Conservation (phyloP, 2,113 vertebrate genomes). For the Shinisaurus crocodilurus region DNA sequence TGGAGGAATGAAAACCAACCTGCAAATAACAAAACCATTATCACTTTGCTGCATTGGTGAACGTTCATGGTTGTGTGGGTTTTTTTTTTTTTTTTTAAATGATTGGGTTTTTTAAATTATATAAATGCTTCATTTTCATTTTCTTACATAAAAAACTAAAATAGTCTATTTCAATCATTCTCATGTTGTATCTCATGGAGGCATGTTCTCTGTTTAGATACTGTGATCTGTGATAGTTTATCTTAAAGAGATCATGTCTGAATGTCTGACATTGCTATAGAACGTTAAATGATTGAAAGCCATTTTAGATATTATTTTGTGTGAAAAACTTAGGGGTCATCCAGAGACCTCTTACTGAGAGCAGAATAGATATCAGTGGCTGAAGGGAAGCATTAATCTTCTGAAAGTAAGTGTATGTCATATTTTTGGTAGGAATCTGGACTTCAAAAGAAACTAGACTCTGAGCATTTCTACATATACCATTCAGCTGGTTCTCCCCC, state of each 20-base stretch:
- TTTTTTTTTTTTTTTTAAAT: neutral
- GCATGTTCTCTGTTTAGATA: neutral
- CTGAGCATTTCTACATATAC: neutral
- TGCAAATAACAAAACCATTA: neutral
- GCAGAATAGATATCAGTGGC: neutral
- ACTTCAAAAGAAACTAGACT: neutral
- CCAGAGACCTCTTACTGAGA: neutral
- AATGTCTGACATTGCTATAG: neutral
- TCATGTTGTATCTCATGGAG: neutral
- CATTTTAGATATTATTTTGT: neutral
- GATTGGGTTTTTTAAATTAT: neutral
- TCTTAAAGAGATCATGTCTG: neutral
- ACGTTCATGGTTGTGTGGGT: neutral
- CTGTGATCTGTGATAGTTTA: neutral
- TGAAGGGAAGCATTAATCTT: neutral
- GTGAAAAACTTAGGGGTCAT: neutral
- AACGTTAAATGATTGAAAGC: neutral
- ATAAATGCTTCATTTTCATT: neutral
- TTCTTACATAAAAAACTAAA: neutral
- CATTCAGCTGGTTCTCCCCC: too few species aligned
- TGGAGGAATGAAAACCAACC: neutral
- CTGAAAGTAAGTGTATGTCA: neutral
- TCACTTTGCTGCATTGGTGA: neutral
- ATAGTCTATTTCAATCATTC: neutral
- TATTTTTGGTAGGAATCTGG: neutral